Percentiles rank a stretch among this genome's conserved stretches.
Conservation (phyloP, 2,888 invertebrate species). For the Carpatolechia fugitivella region DNA sequence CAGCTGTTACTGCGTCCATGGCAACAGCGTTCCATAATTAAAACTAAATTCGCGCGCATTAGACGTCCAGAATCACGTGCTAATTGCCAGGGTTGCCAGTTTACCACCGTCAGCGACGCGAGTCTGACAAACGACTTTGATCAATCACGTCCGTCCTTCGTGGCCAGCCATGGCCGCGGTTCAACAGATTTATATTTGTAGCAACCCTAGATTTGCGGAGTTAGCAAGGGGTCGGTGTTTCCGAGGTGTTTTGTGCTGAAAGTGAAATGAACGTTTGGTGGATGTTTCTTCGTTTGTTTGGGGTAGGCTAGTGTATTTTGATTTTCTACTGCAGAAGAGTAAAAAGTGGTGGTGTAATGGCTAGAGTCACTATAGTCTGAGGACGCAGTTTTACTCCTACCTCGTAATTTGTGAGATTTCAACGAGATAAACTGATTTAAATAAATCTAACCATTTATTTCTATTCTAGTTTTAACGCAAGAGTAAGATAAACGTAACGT, state of each 20-base stretch:
- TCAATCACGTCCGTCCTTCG: slow-evolving; percentile 72
- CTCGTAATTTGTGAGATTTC: no score
- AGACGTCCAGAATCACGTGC: slow-evolving; percentile 71
- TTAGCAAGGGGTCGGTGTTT: background rate
- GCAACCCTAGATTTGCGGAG: slow-evolving; percentile 52
- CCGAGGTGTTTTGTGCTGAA: background rate
- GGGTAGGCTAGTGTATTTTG: background rate
- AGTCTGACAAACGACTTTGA: slow-evolving; percentile 76
- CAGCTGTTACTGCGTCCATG: slow-evolving; percentile 23
- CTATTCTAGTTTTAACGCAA: no score
- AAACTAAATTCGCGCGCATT: slow-evolving; percentile 68
- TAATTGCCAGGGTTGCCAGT: slow-evolving; percentile 59
- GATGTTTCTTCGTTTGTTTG: background rate
- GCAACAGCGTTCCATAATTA: slow-evolving; percentile 52
- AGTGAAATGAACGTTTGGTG: background rate
- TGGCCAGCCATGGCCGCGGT: slow-evolving; percentile 63
- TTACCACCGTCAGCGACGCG: slow-evolving; percentile 57
- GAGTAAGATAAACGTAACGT: no score
- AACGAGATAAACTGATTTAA: no score
- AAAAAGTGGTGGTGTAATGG: no score
- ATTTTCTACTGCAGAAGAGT: no score
- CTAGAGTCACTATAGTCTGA: no score
- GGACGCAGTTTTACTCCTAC: no score
- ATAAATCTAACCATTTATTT: no score
- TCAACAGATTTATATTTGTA: slow-evolving; percentile 48